Evolutionary conservation across 1,140 invertebrate genomes (phyloP).

Genomic region (Bilobella aurantiaca): DNA sequence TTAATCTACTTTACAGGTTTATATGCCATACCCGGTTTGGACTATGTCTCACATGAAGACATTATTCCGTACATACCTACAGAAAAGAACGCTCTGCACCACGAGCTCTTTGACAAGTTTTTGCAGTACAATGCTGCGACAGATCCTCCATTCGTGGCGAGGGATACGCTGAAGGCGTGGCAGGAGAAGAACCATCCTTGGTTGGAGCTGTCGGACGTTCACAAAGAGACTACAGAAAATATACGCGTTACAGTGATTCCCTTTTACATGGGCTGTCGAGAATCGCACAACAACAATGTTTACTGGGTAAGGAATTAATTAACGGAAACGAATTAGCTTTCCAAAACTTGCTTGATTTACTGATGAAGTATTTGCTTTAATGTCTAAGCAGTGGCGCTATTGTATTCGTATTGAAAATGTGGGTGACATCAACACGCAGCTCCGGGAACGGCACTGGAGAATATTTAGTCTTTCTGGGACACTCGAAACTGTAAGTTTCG

Average conservation of each 20-base stretch:
- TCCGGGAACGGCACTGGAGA: slow-evolving; percentile 90
- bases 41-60: slow-evolving; percentile 95
- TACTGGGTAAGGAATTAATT: slow-evolving; percentile 64
- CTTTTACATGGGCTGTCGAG: slow-evolving; percentile 90
- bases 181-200: slow-evolving; percentile 96
- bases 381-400: slow-evolving; percentile 73
- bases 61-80: slow-evolving; percentile 73
- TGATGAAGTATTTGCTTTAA: background rate
- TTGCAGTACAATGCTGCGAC: slow-evolving; percentile 63
- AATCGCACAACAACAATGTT: slow-evolving; percentile 75
- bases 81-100: slow-evolving; percentile 72
- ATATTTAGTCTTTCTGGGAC: slow-evolving; percentile 92
- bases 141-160: slow-evolving; percentile 75
- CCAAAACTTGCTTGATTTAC: slow-evolving; percentile 3
- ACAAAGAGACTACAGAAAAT: slow-evolving; percentile 92
- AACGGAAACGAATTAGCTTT: too few species aligned
- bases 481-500: slow-evolving; percentile 63
- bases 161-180: slow-evolving; percentile 86
- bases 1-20: slow-evolving; percentile 40
- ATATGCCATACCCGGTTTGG: slow-evolving; percentile 88
- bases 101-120: slow-evolving; percentile 95
- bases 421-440: slow-evolving; percentile 73
- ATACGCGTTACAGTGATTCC: slow-evolving; percentile 93
- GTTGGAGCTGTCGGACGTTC: slow-evolving; percentile 92
- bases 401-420: slow-evolving; percentile 92